Evolutionary conservation across 37 sponge, comb jelly and placozoan species (phyloP).

Genomic region (Geodia barretti): DNA sequence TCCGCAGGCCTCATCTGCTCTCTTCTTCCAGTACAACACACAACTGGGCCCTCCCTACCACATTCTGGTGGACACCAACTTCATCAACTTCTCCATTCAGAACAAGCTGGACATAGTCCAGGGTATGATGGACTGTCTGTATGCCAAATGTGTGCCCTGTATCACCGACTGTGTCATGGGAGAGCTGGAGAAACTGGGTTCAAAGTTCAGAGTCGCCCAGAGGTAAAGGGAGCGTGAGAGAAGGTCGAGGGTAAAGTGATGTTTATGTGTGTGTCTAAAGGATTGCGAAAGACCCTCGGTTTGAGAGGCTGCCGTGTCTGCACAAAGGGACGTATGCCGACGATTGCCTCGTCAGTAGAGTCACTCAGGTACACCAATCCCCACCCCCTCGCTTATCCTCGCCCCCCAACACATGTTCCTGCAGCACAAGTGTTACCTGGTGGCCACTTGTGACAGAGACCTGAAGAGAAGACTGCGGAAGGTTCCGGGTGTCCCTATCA

Average conservation of each 20-base stretch:
- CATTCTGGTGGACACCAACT: conserved; percentile 95
- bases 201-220: conserved; percentile 94
- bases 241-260: not conserved
- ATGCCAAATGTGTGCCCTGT: conserved; percentile 97
- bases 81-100: conserved; percentile 97
- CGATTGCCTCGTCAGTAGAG: conserved; percentile 96
- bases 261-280: conserved; percentile 17
- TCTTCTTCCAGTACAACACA: conserved; percentile 95
- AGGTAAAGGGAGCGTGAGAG: conserved; percentile 16
- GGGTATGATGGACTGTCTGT: conserved; percentile 97
- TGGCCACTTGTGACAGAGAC: conserved; percentile 98
- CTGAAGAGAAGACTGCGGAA: conserved; percentile 94
- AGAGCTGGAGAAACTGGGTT: conserved; percentile 97
- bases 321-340: conserved; percentile 99
- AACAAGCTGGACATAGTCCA: conserved; percentile 96
- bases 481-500: conserved; percentile 98
- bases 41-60: conserved; percentile 98
- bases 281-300: conserved; percentile 93
- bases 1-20: conserved; percentile 81
- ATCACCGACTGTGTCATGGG: conserved; percentile 99
- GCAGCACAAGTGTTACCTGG: conserved; percentile 97
- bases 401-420: not conserved
- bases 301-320: conserved; percentile 93
- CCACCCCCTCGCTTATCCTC: not conserved
- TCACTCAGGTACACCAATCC: conserved; percentile 71